Conservation (phyloP, 2,888 invertebrate species). For the Pachydiplax longipennis region DNA sequence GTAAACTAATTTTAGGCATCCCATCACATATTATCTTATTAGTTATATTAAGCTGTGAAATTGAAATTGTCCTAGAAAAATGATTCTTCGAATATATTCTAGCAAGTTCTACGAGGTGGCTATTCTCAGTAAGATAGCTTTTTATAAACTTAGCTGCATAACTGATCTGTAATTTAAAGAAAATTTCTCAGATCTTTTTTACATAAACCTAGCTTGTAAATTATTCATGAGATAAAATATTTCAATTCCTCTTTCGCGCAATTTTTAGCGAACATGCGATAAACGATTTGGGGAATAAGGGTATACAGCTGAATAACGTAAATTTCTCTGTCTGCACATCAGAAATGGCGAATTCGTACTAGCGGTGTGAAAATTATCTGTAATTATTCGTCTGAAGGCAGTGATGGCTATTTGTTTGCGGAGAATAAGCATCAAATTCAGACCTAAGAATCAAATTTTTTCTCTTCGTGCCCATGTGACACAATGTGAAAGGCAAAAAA, state of each 20-base stretch:
- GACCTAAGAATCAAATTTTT: not conserved
- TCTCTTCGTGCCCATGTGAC: slow-evolving; percentile 1
- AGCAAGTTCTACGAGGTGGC: too few species aligned
- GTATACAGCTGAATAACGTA: not conserved
- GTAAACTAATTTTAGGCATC: too few species aligned
- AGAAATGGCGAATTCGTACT: not conserved
- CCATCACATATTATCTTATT: too few species aligned
- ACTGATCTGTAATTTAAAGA: not conserved
- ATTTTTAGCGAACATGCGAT: not conserved
- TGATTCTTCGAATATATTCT: too few species aligned
- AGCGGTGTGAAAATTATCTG: not conserved
- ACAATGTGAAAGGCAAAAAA: not conserved
- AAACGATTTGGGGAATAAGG: not conserved
- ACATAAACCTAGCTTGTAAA: not conserved
- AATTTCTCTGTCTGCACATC: not conserved
- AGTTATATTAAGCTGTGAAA: too few species aligned
- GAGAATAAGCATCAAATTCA: not conserved
- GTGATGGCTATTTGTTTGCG: slow-evolving; percentile 13
- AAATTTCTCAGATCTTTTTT: not conserved
- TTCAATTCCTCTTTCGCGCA: not conserved
- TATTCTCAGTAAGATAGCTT: too few species aligned
- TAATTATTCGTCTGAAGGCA: not conserved
- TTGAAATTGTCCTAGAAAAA: too few species aligned
- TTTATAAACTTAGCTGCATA: too few species aligned
- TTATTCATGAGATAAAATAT: not conserved